Conservation (phyloP, 2,888 invertebrate species). For the Liodrosophila aerea region DNA sequence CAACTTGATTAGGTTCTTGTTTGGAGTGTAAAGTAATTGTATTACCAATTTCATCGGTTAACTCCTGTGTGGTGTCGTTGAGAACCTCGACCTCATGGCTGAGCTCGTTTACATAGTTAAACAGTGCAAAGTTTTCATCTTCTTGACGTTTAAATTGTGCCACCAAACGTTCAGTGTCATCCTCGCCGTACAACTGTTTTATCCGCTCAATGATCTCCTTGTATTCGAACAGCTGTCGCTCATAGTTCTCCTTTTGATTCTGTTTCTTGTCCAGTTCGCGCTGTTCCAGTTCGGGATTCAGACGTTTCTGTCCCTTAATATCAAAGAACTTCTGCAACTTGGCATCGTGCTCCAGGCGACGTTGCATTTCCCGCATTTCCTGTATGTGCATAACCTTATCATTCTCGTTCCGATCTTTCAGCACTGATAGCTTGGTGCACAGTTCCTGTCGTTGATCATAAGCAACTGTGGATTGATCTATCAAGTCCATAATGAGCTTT, state of each 20-base stretch:
- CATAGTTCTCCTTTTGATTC: slow-evolving; percentile 86
- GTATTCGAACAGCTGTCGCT: slow-evolving; percentile 88
- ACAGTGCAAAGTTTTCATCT: slow-evolving; percentile 95
- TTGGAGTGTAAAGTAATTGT: too few relatives aligned
- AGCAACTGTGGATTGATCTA: slow-evolving; percentile 93
- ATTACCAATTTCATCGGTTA: slow-evolving; percentile 86
- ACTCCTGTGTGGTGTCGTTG: slow-evolving; percentile 86
- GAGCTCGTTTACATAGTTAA: slow-evolving; percentile 94
- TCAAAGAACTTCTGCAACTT: slow-evolving; percentile 93
- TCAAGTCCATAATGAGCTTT: slow-evolving; percentile 91
- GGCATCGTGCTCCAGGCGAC: slow-evolving; percentile 92
- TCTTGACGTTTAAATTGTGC: slow-evolving; percentile 91
- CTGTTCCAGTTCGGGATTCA: slow-evolving; percentile 89
- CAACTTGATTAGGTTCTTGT: too few relatives aligned
- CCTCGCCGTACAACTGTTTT: slow-evolving; percentile 85
- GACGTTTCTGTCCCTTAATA: slow-evolving; percentile 91
- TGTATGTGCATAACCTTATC: slow-evolving; percentile 87
- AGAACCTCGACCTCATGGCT: slow-evolving; percentile 91
- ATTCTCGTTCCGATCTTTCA: slow-evolving; percentile 90
- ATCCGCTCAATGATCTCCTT: slow-evolving; percentile 90
- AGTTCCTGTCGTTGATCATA: slow-evolving; percentile 94
- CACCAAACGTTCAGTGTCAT: slow-evolving; percentile 87
- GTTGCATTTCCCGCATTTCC: slow-evolving; percentile 94
- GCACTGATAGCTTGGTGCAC: slow-evolving; percentile 89
- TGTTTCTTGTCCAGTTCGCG: slow-evolving; percentile 88